phyloP scores from a whole-genome alignment of 1,140 invertebrate species.

The Papilio polyxenes region DNA sequence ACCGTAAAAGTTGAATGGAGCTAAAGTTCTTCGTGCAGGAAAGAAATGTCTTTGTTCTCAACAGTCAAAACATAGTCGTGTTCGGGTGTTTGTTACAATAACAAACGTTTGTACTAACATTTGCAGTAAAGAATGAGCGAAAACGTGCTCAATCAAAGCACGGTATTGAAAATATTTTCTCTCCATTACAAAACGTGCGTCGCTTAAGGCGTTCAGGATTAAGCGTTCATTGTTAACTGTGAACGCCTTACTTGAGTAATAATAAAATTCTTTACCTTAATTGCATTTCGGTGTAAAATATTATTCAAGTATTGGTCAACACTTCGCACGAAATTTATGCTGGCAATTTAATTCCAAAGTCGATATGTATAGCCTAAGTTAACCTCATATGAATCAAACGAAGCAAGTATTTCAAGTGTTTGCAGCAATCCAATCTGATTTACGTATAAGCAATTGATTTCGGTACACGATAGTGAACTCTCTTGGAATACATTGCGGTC shows the following conservation, averaged over 20 bases:
- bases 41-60: slow-evolving; percentile 69
- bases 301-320: slow-evolving; percentile 28
- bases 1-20: slow-evolving; percentile 57
- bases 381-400: slow-evolving; percentile 34
- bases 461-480: not conserved
- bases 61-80: slow-evolving; percentile 72
- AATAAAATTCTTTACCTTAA: slow-evolving; percentile 34
- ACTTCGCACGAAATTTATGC: slow-evolving; percentile 1
- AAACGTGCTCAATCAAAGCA: slow-evolving; percentile 63
- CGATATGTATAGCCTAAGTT: slow-evolving; percentile 14
- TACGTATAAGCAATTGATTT: slow-evolving; percentile 3
- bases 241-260: slow-evolving; percentile 52
- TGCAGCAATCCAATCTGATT: slow-evolving; percentile 22
- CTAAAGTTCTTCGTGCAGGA: slow-evolving; percentile 48
- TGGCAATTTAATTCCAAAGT: slow-evolving; percentile 34
- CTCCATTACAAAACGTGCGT: slow-evolving; percentile 43
- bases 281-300: slow-evolving; percentile 36
- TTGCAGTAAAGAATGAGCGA: slow-evolving; percentile 46
- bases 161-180: slow-evolving; percentile 42
- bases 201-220: slow-evolving; percentile 65
- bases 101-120: slow-evolving; percentile 58
- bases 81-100: slow-evolving; percentile 70
- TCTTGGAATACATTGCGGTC: not conserved
- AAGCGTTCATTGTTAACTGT: slow-evolving; percentile 62
- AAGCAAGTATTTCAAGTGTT: slow-evolving; percentile 37